Evolutionary conservation across 1,140 invertebrate species (phyloP).

Genomic region (Cryptotermes secundus): DNA sequence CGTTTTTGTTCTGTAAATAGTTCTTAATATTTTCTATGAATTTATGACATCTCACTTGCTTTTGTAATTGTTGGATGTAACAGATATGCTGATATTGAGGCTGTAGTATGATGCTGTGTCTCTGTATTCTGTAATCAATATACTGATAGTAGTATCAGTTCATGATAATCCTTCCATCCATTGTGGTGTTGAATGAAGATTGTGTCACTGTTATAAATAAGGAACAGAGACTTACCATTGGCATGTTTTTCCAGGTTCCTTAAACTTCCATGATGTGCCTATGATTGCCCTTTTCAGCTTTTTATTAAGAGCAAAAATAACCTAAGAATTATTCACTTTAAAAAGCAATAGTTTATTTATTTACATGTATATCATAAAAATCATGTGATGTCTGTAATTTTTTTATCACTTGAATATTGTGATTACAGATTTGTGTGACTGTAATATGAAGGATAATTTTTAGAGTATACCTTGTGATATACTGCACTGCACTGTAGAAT

Average conservation of each 20-base stretch:
- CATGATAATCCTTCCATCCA: conserved; percentile 12
- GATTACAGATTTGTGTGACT: not conserved
- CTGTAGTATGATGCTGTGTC: not conserved
- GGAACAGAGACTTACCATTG: not conserved
- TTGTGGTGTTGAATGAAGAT: not conserved
- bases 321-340: conserved; percentile 1
- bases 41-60: not conserved
- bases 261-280: conserved; percentile 12
- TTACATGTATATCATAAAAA: conserved; percentile 1
- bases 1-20: not conserved
- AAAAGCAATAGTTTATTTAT: not conserved
- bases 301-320: conserved; percentile 5
- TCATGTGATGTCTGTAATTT: not conserved
- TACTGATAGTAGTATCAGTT: not conserved
- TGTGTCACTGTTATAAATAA: not conserved
- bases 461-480: not conserved
- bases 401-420: not conserved
- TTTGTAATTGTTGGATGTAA: not conserved
- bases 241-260: conserved; percentile 2
- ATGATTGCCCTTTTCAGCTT: not conserved
- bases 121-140: not conserved
- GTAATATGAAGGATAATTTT: conserved; percentile 5
- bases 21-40: not conserved
- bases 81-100: not conserved
- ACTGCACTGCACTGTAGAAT: not conserved